Base-by-base conservation (phyloP, 2,888 invertebrate species). In the Meandrusa payeni region DNA sequence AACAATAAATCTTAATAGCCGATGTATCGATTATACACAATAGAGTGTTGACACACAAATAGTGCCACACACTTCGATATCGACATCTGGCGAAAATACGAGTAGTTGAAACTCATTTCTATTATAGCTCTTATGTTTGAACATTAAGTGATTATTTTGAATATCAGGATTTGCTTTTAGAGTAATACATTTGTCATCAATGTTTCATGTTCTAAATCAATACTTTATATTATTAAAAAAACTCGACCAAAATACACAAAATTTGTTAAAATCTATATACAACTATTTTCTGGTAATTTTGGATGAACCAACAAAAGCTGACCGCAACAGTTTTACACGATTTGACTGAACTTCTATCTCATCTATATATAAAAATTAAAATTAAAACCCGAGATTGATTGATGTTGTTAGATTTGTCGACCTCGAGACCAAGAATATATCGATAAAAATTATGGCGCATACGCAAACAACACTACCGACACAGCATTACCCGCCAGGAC, bases 31-130 rank as follows among this genome's bases (percentile, higher is more conserved):
- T 61, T 68, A 51, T 52, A 53, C 48, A 61, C 69, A 74, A 48
- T 70, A 69, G 71, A 64, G 77, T 77, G 79, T 64, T 60, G 76
- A 80, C 66, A 64, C 52, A 70, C 54, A 51, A 65, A 74, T 65
- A 56, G 59, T 51, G 51, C 73, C 70, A 73, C 75, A 76, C 75
- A 65, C 62, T 46, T 63, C 61, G 65, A 68, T 67, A 76, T 69
- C 69, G 62, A 65, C 74, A 67, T 50, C 52, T 56, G 57, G 48
- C 46, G 27, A 29, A n/a, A n/a, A 43, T 40, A 27, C 2, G 49
- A 31, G 53, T 59, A 59, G n/a, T n/a, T n/a, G 5, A 47, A 33
- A 27, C 24, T 15, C 7, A 7, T 26, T 26, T 2, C 5, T n/a
- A 31, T 4, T 4, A 12, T 22, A 0, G 29, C 24, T 33, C 13